phyloP scores from a whole-genome alignment of 2,888 invertebrate species.

The Eremobia ochroleuca region DNA sequence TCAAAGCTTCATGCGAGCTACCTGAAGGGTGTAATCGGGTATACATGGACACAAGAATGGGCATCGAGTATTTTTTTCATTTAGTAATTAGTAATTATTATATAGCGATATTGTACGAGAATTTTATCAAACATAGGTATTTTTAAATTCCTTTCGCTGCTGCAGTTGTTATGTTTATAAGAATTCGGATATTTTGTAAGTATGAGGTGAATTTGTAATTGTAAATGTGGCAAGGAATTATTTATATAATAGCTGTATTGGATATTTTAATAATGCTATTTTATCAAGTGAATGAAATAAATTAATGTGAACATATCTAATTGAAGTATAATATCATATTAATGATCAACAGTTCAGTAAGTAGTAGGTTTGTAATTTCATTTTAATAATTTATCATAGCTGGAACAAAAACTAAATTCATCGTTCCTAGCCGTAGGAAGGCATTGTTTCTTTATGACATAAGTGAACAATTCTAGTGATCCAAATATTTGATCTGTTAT shows the following conservation, averaged over 20 bases:
- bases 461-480: no score
- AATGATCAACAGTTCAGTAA: neutral
- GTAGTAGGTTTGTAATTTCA: no score
- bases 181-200: neutral
- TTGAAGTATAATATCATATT: neutral
- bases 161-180: neutral
- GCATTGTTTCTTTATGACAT: neutral
- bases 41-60: slow-evolving; percentile 52
- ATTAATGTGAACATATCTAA: neutral
- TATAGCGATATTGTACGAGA: neutral
- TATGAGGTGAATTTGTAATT: neutral
- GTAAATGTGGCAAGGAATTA: neutral
- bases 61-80: slow-evolving; percentile 53
- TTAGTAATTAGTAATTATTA: slow-evolving; percentile 43
- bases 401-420: neutral
- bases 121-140: neutral
- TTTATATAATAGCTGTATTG: neutral
- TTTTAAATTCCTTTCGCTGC: neutral
- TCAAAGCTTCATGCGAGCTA: neutral
- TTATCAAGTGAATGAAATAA: neutral
- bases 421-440: neutral
- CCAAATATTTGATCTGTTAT: no score
- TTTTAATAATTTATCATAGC: neutral
- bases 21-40: slow-evolving; percentile 62
- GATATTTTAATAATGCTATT: neutral